A percentile compares a stretch with the other conserved stretches of the same genome.
Evolutionary conservation across 2,888 invertebrate species (phyloP).

Genomic region (Campoplex capitator): DNA sequence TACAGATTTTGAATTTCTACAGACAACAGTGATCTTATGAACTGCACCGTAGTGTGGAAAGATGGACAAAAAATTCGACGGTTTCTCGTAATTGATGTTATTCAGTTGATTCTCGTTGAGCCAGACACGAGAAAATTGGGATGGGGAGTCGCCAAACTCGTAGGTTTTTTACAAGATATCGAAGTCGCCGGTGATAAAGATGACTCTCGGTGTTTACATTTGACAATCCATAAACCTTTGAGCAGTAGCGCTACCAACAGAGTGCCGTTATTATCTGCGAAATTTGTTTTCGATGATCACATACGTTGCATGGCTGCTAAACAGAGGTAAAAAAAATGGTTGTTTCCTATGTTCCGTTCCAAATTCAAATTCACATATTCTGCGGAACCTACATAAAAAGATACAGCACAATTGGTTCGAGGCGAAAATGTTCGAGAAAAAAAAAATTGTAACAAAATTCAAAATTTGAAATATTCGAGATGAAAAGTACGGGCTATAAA

Average conservation of each 20-base stretch:
- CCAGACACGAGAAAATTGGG: slow-evolving; percentile 97
- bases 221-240: slow-evolving; percentile 95
- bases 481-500: too few species aligned
- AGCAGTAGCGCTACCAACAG: slow-evolving; percentile 89
- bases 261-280: slow-evolving; percentile 93
- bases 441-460: too few species aligned
- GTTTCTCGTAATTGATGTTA: slow-evolving; percentile 98
- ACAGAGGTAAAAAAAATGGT: slow-evolving; percentile 89
- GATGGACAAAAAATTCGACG: slow-evolving; percentile 95
- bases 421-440: not conserved
- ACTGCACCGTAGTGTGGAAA: slow-evolving; percentile 96
- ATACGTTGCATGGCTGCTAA: slow-evolving; percentile 99
- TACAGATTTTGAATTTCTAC: slow-evolving; percentile 77
- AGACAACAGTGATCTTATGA: slow-evolving; percentile 99
- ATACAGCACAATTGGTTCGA: not conserved
- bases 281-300: slow-evolving; percentile 99
- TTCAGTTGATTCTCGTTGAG: slow-evolving; percentile 98
- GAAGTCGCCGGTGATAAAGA: slow-evolving; percentile 98
- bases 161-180: slow-evolving; percentile 97
- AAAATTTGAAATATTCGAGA: too few species aligned
- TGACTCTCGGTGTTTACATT: slow-evolving; percentile 97
- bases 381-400: not conserved
- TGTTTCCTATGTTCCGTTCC: not conserved
- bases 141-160: slow-evolving; percentile 99
- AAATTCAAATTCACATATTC: not conserved